Percentiles rank a stretch among this genome's conserved stretches.
Evolutionary conservation across 2,888 invertebrate genomes (phyloP).

Genomic region (Strigamia transsilvanica): DNA sequence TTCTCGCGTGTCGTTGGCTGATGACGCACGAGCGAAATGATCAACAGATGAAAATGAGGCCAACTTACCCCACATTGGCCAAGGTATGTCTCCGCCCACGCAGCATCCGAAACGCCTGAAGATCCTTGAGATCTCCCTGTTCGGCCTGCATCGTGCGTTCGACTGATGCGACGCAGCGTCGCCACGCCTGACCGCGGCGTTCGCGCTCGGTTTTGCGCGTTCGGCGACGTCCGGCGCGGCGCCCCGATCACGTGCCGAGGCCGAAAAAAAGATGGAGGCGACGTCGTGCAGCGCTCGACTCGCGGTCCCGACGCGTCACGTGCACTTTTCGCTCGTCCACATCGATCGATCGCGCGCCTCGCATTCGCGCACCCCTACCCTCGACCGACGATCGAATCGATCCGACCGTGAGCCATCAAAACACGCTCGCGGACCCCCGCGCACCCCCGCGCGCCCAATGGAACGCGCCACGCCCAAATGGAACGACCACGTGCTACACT

Average conservation of each 20-base stretch:
- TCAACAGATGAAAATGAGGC: conserved; percentile 32
- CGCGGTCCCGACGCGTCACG: not conserved
- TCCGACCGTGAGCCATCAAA: not conserved
- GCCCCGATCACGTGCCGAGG: conserved; percentile 40
- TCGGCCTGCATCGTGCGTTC: conserved; percentile 82
- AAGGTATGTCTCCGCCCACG: conserved; percentile 87
- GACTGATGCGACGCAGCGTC: not conserved
- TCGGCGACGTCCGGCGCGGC: not conserved
- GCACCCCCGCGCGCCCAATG: not conserved
- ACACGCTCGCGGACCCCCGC: not conserved
- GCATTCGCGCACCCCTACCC: not conserved
- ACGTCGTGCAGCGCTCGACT: not conserved
- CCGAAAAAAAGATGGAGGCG: not conserved
- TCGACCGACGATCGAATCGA: conserved; percentile 12
- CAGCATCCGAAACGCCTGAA: conserved; percentile 85
- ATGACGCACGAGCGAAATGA: not conserved
- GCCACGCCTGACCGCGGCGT: not conserved
- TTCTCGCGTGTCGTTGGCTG: not conserved
- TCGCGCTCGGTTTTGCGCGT: too few species aligned
- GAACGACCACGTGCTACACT: conserved; percentile 10
- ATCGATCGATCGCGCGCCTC: not conserved
- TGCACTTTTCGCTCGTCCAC: conserved; percentile 15
- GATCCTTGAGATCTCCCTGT: conserved; percentile 88
- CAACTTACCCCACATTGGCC: conserved; percentile 88
- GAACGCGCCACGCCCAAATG: conserved; percentile 1